Base-by-base conservation (phyloP, 2,888 invertebrate species). In the Pyrrhia umbra region DNA sequence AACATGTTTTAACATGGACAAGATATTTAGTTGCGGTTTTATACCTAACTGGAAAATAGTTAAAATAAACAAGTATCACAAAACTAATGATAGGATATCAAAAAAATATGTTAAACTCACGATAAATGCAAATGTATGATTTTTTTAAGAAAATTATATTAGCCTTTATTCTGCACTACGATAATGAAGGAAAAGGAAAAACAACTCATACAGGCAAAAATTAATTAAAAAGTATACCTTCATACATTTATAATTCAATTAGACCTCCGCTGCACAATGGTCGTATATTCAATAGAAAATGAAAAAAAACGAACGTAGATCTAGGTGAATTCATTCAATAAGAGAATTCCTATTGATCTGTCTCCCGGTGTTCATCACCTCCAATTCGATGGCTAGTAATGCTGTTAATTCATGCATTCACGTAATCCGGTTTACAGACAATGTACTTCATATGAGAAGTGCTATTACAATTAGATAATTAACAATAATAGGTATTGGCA, bases 361-460 rank as follows among this genome's bases (percentile, higher is more conserved):
- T 20, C n/a, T 20, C 2, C 18, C n/a, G 16, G 25, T 23, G 42
- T 42, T 16, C 8, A 42, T n/a, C 15, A 39, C 39, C 21, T 54
- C 30, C 20, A 18, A 30, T 13, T 40, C 6, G n/a, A 68, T 54
- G 15, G 23, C 6, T 37, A 43, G 23, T 55, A 49, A 54, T 39
- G 20, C 37, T 30, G 16, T 42, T 61, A 37, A 50, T 42, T 20
- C 49, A 62, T 30, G 74, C 74, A 46, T 57, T 18, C 6, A 23
- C 9, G 4, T 75, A 50, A 71, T 68, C 42, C 25, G 18, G 16
- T n/a, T 62, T 30, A 39, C 16, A 42, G 25, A 30, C 15, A 25
- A 49, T 50, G 3, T 10, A 13, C 30, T n/a, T 37, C 3, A 6
- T 43, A n/a, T 13, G 2, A n/a, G 20, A 9, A 16, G 0, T 37